These are phyloP conservation scores for Diadophis punctatus DNA, from an alignment of 2,113 vertebrate genomes.

Conservation along the genomic window DNA sequence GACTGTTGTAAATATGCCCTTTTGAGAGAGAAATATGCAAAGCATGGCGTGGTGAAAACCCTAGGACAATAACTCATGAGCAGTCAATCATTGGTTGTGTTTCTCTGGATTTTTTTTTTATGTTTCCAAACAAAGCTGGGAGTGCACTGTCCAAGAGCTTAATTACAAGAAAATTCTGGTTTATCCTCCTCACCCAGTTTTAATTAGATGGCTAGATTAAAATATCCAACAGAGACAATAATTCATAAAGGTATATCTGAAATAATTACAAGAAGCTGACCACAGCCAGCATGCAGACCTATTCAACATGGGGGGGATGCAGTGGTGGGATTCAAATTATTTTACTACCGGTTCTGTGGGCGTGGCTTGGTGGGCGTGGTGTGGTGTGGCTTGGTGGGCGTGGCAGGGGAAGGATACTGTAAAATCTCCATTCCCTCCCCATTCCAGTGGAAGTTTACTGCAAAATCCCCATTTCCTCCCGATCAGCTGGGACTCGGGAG, in stretches of 20 bases:
- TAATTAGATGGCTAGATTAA: constrained; percentile 62
- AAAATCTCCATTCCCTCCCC: too few species aligned
- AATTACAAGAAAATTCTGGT: constrained; percentile 53
- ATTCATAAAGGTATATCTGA: constrained; percentile 56
- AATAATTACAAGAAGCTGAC: constrained; percentile 48
- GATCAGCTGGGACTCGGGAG: too few species aligned
- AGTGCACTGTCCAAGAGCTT: constrained; percentile 52
- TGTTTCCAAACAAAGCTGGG: constrained; percentile 13
- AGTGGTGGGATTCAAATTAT: too few species aligned
- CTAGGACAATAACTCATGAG: constrained; percentile 35
- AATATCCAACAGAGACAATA: constrained; percentile 60
- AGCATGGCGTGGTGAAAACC: constrained; percentile 22
- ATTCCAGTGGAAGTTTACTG: too few species aligned
- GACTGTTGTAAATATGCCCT: constrained; percentile 1
- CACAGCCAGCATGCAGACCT: constrained; percentile 27
- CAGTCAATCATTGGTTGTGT: constrained; percentile 51
- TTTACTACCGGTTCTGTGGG: too few species aligned
- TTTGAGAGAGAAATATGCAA: constrained; percentile 18
- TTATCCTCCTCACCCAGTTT: constrained; percentile 48
- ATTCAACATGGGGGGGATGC: not conserved
- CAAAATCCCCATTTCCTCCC: too few species aligned
- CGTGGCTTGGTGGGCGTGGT: too few species aligned
- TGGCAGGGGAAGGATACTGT: too few species aligned
- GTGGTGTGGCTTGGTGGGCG: too few species aligned
- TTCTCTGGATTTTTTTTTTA: constrained; percentile 39